phyloP scores from a whole-genome alignment of 2,113 vertebrate species.

The Psettodes erumei region DNA sequence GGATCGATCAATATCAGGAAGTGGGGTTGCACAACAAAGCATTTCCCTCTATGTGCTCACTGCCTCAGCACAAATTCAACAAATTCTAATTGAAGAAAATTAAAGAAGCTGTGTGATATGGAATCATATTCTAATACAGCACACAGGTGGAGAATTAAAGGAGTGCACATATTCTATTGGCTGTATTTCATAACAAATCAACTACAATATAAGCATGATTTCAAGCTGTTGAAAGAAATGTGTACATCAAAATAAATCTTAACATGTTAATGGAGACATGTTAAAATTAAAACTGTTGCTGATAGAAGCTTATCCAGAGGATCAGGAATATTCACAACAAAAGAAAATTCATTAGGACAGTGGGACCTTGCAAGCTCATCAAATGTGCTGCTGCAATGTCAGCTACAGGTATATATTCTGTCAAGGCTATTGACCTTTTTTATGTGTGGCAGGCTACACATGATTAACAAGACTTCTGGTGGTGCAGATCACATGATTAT shows the following conservation, averaged over 20 bases:
- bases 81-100: conserved; percentile 10
- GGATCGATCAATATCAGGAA: conserved; percentile 60
- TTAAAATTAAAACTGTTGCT: not conserved
- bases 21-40: conserved; percentile 44
- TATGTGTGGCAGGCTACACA: conserved; percentile 6
- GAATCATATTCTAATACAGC: not conserved
- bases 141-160: not conserved
- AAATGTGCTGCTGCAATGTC: conserved; percentile 8
- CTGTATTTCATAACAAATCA: not conserved
- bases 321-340: not conserved
- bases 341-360: not conserved
- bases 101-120: not conserved
- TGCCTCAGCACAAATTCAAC: conserved; percentile 48
- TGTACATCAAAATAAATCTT: not conserved
- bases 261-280: not conserved
- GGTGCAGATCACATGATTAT: conserved; percentile 16
- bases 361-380: conserved; percentile 24
- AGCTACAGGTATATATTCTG: conserved; percentile 35
- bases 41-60: conserved; percentile 14
- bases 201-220: not conserved
- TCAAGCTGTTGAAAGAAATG: not conserved
- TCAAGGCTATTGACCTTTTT: conserved; percentile 31
- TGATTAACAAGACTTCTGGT: conserved; percentile 28
- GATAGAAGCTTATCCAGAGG: not conserved
- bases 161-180: not conserved